phyloP scores from a whole-genome alignment of 2,113 vertebrate species.

The Austrofundulus limnaeus region DNA sequence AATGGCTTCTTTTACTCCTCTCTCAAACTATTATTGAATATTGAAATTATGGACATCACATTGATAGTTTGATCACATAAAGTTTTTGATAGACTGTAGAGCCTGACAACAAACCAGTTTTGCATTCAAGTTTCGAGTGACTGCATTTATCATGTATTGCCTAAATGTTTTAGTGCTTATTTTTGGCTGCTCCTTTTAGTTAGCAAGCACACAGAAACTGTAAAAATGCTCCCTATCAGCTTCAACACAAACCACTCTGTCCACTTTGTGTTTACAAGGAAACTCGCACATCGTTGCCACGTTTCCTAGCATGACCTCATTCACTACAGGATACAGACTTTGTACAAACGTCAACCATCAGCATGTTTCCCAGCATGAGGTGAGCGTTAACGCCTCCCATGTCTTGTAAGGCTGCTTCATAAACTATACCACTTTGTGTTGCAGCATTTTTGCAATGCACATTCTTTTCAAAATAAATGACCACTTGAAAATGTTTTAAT shows the following conservation, averaged over 20 bases:
- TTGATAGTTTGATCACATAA: no score
- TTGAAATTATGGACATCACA: conserved; percentile 36
- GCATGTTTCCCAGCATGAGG: conserved; percentile 39
- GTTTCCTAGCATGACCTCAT: conserved; percentile 64
- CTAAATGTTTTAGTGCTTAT: not conserved
- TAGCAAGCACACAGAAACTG: conserved; percentile 8
- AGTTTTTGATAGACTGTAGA: no score
- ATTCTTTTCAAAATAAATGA: not conserved
- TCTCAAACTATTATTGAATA: conserved; percentile 69
- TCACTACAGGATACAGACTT: conserved; percentile 38
- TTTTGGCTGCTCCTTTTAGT: conserved; percentile 28
- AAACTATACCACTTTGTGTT: not conserved
- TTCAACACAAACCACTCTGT: conserved; percentile 23
- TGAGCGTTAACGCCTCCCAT: not conserved
- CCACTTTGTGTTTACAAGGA: conserved; percentile 44
- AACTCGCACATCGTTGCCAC: conserved; percentile 38
- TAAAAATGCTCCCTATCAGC: conserved; percentile 42
- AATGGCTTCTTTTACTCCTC: no score
- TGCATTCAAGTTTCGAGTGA: no score
- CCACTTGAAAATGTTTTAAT: not conserved
- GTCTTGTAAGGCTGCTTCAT: conserved; percentile 6
- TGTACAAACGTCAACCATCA: conserved; percentile 22
- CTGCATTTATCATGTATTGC: no score
- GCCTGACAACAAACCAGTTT: no score
- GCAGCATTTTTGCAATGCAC: not conserved